Conservation (phyloP, 2,797 vertebrate species). For the Phoebastria nigripes region DNA sequence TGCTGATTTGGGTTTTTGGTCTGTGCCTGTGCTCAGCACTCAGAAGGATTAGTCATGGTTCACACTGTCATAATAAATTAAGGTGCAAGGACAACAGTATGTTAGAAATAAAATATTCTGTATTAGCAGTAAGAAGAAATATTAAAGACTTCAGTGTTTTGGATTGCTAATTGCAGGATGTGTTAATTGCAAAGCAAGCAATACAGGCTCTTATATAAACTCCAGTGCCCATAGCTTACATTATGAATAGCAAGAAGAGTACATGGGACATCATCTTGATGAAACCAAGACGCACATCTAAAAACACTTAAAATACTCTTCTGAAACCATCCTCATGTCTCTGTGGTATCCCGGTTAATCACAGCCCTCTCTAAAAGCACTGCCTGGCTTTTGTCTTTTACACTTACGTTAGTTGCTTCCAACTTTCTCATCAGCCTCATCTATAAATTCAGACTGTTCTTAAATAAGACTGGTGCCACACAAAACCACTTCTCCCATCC, state of each 20-base stretch:
- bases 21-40: not conserved
- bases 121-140: not conserved
- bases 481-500: constrained; percentile 46
- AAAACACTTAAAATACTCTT: constrained; percentile 15
- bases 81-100: not conserved
- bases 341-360: not conserved
- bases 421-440: constrained; percentile 37
- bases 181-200: not conserved
- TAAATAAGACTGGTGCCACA: constrained; percentile 50
- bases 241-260: not conserved
- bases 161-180: constrained; percentile 5
- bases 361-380: not conserved
- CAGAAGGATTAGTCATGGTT: not conserved
- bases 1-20: not conserved
- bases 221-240: not conserved
- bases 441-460: constrained; percentile 47
- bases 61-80: not conserved
- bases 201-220: not conserved
- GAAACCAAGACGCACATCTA: constrained; percentile 37
- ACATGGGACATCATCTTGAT: not conserved
- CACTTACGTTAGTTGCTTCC: not conserved
- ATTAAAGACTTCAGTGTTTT: not conserved
- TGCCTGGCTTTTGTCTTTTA: constrained; percentile 14
- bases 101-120: not conserved
- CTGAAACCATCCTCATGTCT: not conserved